These are phyloP conservation scores for Ericerus pela DNA, from an alignment of 1,140 invertebrate genomes.

Conservation along the genomic window DNA sequence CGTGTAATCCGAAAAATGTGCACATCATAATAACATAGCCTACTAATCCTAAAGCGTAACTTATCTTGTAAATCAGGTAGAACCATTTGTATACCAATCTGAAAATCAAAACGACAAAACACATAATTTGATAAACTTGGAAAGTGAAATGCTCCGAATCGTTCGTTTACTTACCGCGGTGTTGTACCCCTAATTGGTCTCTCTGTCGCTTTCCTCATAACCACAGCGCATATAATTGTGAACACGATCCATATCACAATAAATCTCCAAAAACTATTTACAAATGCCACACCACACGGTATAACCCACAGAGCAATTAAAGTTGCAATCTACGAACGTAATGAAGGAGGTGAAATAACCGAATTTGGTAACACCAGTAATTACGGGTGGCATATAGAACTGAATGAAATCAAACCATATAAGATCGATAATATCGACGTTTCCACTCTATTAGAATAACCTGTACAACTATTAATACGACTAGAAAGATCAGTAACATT, in stretches of 20 bases:
- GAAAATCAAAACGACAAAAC: constrained; percentile 34
- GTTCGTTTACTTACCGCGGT: constrained; percentile 50
- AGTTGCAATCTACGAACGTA: constrained; percentile 55
- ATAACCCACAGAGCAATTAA: constrained; percentile 93
- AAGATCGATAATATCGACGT: constrained; percentile 80
- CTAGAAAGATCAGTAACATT: constrained; percentile 87
- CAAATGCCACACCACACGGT: constrained; percentile 67
- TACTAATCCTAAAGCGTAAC: constrained; percentile 77
- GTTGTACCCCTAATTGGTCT: constrained; percentile 79
- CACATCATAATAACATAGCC: constrained; percentile 89
- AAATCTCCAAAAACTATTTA: constrained; percentile 82
- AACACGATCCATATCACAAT: constrained; percentile 83
- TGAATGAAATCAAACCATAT: too few species aligned
- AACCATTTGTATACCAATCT: constrained; percentile 99
- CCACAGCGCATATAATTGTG: constrained; percentile 64
- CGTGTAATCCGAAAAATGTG: constrained; percentile 84
- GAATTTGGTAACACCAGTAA: too few species aligned
- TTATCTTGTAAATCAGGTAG: constrained; percentile 88
- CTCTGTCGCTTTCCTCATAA: constrained; percentile 69
- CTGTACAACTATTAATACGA: constrained; percentile 76
- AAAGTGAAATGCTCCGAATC: constrained; percentile 1
- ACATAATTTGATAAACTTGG: too few species aligned
- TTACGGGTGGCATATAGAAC: too few species aligned
- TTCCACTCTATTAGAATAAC: constrained; percentile 88
- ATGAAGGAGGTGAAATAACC: too few species aligned